Evolutionary conservation across 2,888 invertebrate species (phyloP), one percentile per base, ranked within the genome.

Genomic region (Tillus elongatus): DNA sequence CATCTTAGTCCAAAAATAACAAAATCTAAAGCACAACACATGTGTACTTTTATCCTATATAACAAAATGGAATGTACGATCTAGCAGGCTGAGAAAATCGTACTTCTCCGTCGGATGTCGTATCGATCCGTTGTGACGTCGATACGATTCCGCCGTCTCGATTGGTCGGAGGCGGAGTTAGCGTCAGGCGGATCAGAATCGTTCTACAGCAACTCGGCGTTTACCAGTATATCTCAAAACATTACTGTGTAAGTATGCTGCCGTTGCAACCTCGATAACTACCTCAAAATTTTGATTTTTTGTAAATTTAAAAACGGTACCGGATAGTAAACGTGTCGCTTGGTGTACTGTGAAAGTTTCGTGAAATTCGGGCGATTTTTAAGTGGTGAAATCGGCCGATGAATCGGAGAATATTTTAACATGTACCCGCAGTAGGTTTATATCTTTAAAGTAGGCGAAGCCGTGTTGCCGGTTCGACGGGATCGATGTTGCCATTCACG

Each of bases 1-100:
- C n/a, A n/a, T n/a, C n/a, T n/a, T n/a, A n/a, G n/a, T n/a, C n/a
- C n/a, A n/a, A 37, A 40, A 41, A 35, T 37, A 45, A 36, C 35
- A 37, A 41, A 43, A 43, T 41, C 38, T 39, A 30, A 28, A 29
- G 29, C 37, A 24, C 36, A 13, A 34, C 44, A 40, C 39, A 44
- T 44, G 40, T 46, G 34, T 13, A 35, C 9, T 19, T n/a, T 19
- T 19, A 19, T 8, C 6, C 43, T 43, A 51, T 49, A 56, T 51
- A 58, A 60, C 60, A 60, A 60, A 60, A 60, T 60, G 60, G 60
- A 58, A 58, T 56, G 57, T 54, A 45, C 47, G 47, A 39, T 46
- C 46, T 39, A 30, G 15, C 16, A 30, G 11, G 36, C 19, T n/a
- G n/a, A n/a, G n/a, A n/a, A n/a, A n/a, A n/a, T n/a, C n/a, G n/a